Conservation (phyloP, 1,140 invertebrate genomes). For the Platyura marginata region DNA sequence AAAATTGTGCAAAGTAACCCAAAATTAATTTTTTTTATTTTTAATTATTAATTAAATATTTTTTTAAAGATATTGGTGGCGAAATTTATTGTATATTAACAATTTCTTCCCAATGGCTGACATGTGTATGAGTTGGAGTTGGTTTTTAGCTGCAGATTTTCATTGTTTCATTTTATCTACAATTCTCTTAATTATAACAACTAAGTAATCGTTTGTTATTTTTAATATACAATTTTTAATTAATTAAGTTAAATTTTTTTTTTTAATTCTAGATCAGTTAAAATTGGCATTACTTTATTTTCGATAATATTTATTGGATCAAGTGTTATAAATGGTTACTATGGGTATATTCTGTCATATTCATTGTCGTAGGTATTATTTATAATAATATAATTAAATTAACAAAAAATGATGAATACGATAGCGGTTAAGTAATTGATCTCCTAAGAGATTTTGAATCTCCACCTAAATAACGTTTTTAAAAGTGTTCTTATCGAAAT, state of each 20-base stretch:
- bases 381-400: not conserved
- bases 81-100: slow-evolving; percentile 34
- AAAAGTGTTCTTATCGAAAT: too few species aligned
- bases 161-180: slow-evolving; percentile 40
- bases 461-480: too few species aligned
- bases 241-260: not conserved
- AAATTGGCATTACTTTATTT: slow-evolving; percentile 1
- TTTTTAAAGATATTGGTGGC: slow-evolving; percentile 37
- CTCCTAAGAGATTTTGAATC: too few species aligned
- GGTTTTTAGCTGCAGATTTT: slow-evolving; percentile 59
- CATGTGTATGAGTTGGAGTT: slow-evolving; percentile 54
- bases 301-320: slow-evolving; percentile 3
- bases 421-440: too few species aligned
- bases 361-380: slow-evolving; percentile 1
- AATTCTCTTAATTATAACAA: slow-evolving; percentile 25
- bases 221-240: not conserved
- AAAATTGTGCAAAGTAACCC: slow-evolving; percentile 26
- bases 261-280: slow-evolving; percentile 1
- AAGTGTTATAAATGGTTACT: not conserved
- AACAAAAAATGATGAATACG: too few species aligned
- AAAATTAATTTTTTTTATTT: too few species aligned
- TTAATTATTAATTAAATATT: too few species aligned
- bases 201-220: slow-evolving; percentile 23
- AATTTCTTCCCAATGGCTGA: slow-evolving; percentile 26
- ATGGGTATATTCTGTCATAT: not conserved